Percentiles rank a stretch among this genome's conserved stretches.
phyloP scores from a whole-genome alignment of 2,888 invertebrate genomes.

The Nomada hirtipes region DNA sequence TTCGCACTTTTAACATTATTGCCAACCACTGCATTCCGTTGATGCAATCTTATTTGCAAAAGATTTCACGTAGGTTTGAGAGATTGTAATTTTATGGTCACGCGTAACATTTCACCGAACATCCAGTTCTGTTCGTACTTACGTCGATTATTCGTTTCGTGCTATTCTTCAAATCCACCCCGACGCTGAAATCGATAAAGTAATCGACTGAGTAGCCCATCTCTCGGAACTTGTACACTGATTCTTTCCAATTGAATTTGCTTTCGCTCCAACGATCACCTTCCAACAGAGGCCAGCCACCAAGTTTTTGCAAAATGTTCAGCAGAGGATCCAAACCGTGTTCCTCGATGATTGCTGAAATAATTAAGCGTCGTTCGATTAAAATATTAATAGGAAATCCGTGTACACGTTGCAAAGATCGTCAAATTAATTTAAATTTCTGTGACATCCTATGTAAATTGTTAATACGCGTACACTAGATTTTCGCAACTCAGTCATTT shows the following conservation, averaged over 20 bases:
- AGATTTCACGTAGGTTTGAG: neutral
- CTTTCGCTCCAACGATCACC: slow-evolving; percentile 90
- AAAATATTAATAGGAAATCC: neutral
- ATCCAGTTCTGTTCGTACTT: slow-evolving; percentile 80
- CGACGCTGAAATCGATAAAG: slow-evolving; percentile 95
- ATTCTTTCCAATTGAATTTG: slow-evolving; percentile 92
- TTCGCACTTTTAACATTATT: slow-evolving; percentile 23
- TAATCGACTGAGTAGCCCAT: slow-evolving; percentile 95
- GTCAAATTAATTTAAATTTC: no score
- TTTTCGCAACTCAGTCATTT: no score
- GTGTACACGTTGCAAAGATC: neutral
- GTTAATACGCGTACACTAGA: no score
- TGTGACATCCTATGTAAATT: no score
- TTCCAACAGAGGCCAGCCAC: slow-evolving; percentile 97
- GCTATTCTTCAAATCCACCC: slow-evolving; percentile 95
- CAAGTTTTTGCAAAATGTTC: slow-evolving; percentile 90
- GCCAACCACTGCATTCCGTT: neutral
- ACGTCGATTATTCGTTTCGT: slow-evolving; percentile 94
- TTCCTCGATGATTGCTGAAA: slow-evolving; percentile 91
- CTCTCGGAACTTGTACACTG: slow-evolving; percentile 92
- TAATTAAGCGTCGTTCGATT: neutral
- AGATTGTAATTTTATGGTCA: neutral
- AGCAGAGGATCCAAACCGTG: slow-evolving; percentile 91
- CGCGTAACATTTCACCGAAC: neutral
- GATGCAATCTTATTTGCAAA: slow-evolving; percentile 5